Evolutionary conservation across 2,797 vertebrate species (phyloP), one percentile per base, ranked within the genome.

Genomic region (Petrocephalus schoutedeni): DNA sequence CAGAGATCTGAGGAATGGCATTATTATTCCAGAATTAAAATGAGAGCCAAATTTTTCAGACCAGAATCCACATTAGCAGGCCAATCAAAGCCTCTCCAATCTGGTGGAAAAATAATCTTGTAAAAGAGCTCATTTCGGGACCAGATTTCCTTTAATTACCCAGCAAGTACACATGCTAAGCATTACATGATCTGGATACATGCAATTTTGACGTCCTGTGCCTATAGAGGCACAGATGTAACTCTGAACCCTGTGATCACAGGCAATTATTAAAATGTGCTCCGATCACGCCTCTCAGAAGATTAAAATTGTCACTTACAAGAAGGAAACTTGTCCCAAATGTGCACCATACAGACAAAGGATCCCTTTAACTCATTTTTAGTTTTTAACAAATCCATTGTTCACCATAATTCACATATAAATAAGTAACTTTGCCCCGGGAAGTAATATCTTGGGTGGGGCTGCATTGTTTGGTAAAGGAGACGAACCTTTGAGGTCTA

Each of bases 41-140:
- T 19, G 9, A 28, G 19, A 57, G n/a, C 77, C 57, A 64, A 53
- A 54, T 16, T n/a, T 54, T 84, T 59, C 58, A 36, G 59, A 57
- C 45, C 87, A 67, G 57, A 88, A 23, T 83, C 41, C 16, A 12
- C 36, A 57, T 64, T 61, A 28, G 45, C 28, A n/a, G 14, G 8
- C 45, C 87, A 84, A 32, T 85, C 80, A 64, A 64, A 61, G 82
- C 45, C 45, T 77, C 87, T 93, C 64, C 90, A 91, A 92, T 92
- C 93, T 91, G 89, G 88, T 92, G 91, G 92, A 92, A 93, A 94
- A 93, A 94, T 92, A 9, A 93, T 89, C 89, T 51, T 88, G 89
- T 92, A 91, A 92, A 93, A 92, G 87, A 86, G 86, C 87, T 86
- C 88, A 92, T 94, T 92, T 89, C 90, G 89, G 92, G 91, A 91